These are phyloP conservation scores for Moxostoma hubbsi DNA, from an alignment of 2,797 vertebrate species.

Conservation along the genomic window DNA sequence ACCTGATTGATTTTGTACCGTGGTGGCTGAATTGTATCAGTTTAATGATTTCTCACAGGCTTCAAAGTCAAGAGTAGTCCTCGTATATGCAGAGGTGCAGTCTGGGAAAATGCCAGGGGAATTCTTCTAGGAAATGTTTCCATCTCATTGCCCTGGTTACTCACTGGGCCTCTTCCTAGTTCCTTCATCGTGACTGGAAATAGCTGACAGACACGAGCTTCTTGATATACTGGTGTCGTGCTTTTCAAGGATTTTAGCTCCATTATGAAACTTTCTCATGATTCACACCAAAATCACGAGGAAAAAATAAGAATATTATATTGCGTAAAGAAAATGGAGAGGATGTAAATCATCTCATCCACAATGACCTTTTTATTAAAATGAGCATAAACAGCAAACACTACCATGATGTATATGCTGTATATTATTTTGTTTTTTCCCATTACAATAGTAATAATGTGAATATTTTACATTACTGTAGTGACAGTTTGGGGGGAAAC, in stretches of 20 bases:
- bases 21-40: conserved; percentile 2
- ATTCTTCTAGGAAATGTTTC: conserved; percentile 29
- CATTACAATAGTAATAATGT: too few species aligned
- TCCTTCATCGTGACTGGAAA: conserved; percentile 40
- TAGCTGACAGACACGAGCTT: not conserved
- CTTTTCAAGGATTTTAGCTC: conserved; percentile 12
- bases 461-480: too few species aligned
- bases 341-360: not conserved
- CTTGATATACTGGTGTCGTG: not conserved
- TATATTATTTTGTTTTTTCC: too few species aligned
- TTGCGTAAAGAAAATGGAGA: not conserved
- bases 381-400: not conserved
- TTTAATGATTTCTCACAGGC: conserved; percentile 18
- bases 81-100: conserved; percentile 1
- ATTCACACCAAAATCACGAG: not conserved
- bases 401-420: too few species aligned
- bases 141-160: conserved; percentile 28
- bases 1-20: not conserved
- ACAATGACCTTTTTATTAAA: not conserved
- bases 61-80: not conserved
- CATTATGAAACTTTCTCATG: not conserved
- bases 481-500: too few species aligned
- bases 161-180: conserved; percentile 42
- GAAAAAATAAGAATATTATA: not conserved
- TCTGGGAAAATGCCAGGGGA: conserved; percentile 15